Base-by-base conservation (phyloP, 2,113 vertebrate genomes). In the Strigops habroptila region DNA sequence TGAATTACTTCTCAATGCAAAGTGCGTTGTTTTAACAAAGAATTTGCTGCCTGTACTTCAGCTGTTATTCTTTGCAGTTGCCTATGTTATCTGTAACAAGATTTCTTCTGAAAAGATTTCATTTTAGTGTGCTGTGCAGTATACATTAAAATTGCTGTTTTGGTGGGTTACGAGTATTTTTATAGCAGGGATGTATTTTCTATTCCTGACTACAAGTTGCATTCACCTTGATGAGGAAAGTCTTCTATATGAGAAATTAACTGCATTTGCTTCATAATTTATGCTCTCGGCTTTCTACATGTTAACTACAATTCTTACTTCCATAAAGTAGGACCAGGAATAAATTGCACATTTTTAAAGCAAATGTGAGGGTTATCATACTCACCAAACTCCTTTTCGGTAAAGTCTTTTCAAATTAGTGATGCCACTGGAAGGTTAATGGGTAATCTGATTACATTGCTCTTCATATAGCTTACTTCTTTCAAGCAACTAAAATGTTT, bases 21-120 rank as follows among this genome's bases (percentile, higher is more conserved):
- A 89, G 24, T 67, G 22, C 64, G 22, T 93, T 71, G 64, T 95
- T 96, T 90, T 93, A 79, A 82, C 44, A 81, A 83, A 82, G 67
- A 93, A 91, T 49, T 67, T 63, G 12, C 37, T 65, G 15, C 55
- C 69, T 43, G 10, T 37, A 24, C 49, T 82, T 78, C 48, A 63
- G 52, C 18, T 3, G 2, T 62, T 57, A 44, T 15, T 52, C 60
- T 87, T 55, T 49, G 14, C 33, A 41, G n/a, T 60, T 88, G 39
- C 53, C 44, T 71, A 3, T 65, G 39, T 30, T 73, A 3, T n/a
- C 3, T 59, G 31, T 73, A 63, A 37, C 3, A 4, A 78, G 43
- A 46, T 18, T 81, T 69, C n/a, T 65, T 91, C 30, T 79, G 86
- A 91, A 91, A 82, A 46, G 73, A 63, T 39, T 68, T 41, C 8